Base-by-base conservation (phyloP, 2,888 invertebrate species). In the Hypsopygia costalis region DNA sequence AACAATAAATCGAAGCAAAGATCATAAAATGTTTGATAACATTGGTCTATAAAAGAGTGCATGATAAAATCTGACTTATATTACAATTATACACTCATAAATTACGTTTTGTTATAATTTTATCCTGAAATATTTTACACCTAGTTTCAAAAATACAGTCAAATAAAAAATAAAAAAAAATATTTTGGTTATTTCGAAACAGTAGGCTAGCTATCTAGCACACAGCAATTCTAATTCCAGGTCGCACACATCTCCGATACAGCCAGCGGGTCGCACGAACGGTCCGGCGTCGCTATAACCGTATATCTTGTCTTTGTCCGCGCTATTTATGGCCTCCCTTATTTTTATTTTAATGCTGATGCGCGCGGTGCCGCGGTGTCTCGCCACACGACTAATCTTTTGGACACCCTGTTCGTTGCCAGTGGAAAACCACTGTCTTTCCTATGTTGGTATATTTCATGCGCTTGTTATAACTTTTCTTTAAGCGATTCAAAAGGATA, bases 311-410 rank as follows among this genome's bases (percentile, higher is more conserved):
- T 78, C 80, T 83, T 88, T 87, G 87, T 87, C 67, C 58, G 66
- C 53, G 55, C 63, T 87, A 87, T 87, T 87, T 88, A 87, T 80
- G 76, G 70, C 70, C 66, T 73, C 68, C 78, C 88, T 82, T 86
- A 87, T 87, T 87, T 88, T 87, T 88, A 87, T 87, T 88, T 87
- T 85, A 86, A 87, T 85, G 88, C 86, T 88, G 86, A 88, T 88
- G 81, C 78, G 70, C 64, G 58, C 72, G 88, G 86, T 79, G 88
- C 88, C 88, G 51, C 72, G 49, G 65, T 69, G 87, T 88, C 87
- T 88, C 75, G 81, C 46, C 65, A 52, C 57, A 58, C 62, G 62
- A 65, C 71, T 76, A 77, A 77, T 80, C 74, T 72, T 61, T 62
- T 64, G 69, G 68, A 64, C 68, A 69, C 65, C 60, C 61, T 60